Evolutionary conservation across 2,888 invertebrate genomes (phyloP).

Genomic region (Pteria penguin): DNA sequence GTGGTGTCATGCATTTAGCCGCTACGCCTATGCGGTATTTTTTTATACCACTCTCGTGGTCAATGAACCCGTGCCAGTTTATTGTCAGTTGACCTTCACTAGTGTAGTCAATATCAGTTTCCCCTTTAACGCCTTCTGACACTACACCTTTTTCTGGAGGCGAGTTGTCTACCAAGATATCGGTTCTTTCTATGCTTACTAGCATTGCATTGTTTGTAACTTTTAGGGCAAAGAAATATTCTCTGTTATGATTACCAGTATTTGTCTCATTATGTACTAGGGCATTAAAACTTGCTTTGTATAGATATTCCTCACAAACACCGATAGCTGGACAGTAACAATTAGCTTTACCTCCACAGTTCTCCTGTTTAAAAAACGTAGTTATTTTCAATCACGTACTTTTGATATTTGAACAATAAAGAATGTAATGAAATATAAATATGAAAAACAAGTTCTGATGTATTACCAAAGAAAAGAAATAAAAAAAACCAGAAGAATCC

Average conservation of each 20-base stretch:
- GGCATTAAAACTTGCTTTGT: constrained; percentile 41
- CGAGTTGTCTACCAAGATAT: constrained; percentile 56
- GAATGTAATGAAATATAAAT: too few species aligned
- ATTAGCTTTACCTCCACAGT: too few species aligned
- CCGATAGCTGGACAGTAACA: constrained; percentile 60
- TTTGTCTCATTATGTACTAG: constrained; percentile 43
- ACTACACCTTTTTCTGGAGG: constrained; percentile 53
- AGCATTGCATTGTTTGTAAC: constrained; percentile 56
- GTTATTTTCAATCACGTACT: too few species aligned
- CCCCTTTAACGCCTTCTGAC: constrained; percentile 40
- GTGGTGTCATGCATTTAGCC: constrained; percentile 39
- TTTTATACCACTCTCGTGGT: constrained; percentile 62
- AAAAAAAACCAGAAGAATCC: too few species aligned
- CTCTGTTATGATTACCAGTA: constrained; percentile 57
- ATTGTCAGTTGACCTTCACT: constrained; percentile 40
- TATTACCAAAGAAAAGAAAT: too few species aligned
- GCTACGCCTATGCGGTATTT: constrained; percentile 47
- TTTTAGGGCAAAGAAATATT: constrained; percentile 55
- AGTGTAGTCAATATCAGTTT: constrained; percentile 59
- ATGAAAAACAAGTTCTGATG: too few species aligned
- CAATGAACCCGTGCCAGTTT: constrained; percentile 60
- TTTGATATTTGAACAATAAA: too few species aligned
- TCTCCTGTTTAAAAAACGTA: too few species aligned
- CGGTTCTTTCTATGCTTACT: constrained; percentile 46
- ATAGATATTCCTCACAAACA: constrained; percentile 48